Evolutionary conservation across 2,888 invertebrate species (phyloP), one percentile per base, ranked within the genome.

Genomic region (Sarcophaga rosellei): DNA sequence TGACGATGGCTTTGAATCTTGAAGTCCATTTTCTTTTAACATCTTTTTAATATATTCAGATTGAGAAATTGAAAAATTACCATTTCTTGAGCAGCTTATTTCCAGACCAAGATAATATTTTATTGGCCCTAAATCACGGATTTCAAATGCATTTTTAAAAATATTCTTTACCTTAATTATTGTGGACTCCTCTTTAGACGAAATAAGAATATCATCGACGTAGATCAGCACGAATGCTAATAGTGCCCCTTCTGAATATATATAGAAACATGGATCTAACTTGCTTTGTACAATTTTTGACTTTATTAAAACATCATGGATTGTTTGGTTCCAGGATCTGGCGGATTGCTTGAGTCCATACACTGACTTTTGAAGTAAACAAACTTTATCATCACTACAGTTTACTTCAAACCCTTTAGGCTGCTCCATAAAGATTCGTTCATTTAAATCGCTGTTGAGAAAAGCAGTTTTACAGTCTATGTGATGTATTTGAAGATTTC

Each of bases 231-330:
- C 15, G 12, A 63, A 63, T 21, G 62, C 21, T 63, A 12, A 63
- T 23, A 21, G 35, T 21, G n/a, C 53, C 70, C 23, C 35, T 57
- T 53, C 23, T 70, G 70, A 57, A 57, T 8, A 12, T 25, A 23
- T 70, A 53, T 70, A 57, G 8, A 69, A 47, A 69, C 69, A 69
- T 20, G 69, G 47, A 69, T 69, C 69, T 12, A 47, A 8, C 17
- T 45, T 69, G n/a, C 70, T 59, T 57, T 57, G 70, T 57, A 21
- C 17, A 70, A 70, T 12, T 53, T 53, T 21, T 23, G 17, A 21
- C 25, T 53, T 23, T 57, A 70, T 23, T 35, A 53, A 70, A 57
- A 35, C 35, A 35, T 35, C 10, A 35, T 35, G 35, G 35, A 35
- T 35, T 35, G 35, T 35, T 35, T 35, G 6, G 6, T 35, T 10